These are phyloP conservation scores for Gallinago nigripennis DNA, from an alignment of 2,797 vertebrate genomes.

Conservation along the genomic window DNA sequence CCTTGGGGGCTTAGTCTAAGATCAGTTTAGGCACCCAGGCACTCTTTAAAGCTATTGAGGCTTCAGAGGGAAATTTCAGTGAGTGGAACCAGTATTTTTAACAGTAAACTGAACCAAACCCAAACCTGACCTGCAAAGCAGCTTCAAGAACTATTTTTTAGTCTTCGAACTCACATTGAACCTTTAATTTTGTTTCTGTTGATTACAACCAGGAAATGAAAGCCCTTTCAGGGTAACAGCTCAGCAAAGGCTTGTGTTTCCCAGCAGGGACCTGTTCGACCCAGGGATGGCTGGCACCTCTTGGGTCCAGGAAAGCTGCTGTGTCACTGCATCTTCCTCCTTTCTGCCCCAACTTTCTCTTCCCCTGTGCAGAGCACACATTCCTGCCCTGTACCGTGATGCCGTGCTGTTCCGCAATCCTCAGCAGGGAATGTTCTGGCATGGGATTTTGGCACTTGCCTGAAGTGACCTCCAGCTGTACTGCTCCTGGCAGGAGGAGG, in stretches of 20 bases:
- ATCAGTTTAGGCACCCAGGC: not conserved
- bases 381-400: rapidly evolving
- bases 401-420: not conserved
- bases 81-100: not conserved
- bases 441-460: rapidly evolving
- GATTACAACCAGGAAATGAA: not conserved
- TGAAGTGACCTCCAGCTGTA: not conserved
- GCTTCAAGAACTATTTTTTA: not conserved
- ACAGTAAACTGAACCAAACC: not conserved
- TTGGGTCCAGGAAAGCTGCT: not conserved
- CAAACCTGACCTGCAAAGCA: not conserved
- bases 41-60: not conserved
- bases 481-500: not conserved
- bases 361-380: rapidly evolving
- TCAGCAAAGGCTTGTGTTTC: not conserved
- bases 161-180: not conserved
- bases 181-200: not conserved
- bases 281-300: not conserved
- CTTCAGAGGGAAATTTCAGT: not conserved
- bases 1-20: not conserved
- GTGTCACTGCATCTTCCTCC: not conserved
- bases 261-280: not conserved
- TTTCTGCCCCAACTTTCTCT: not conserved
- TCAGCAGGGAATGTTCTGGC: not conserved
- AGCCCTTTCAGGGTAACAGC: not conserved